Evolutionary conservation across 2,113 vertebrate species (phyloP).

Genomic region (Micromys minutus): DNA sequence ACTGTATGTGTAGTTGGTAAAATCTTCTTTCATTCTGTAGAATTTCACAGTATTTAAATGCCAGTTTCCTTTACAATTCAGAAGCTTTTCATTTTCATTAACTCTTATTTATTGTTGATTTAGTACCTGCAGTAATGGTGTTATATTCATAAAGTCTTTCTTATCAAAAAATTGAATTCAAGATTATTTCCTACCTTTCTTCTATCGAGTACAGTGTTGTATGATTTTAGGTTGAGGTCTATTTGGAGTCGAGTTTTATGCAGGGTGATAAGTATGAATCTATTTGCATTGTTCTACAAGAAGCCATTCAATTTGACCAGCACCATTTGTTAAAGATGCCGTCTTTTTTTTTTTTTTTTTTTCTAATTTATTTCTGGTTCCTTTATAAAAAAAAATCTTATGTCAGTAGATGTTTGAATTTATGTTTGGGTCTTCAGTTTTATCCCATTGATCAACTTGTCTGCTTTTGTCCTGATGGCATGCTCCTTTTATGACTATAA

Average conservation of each 20-base stretch:
- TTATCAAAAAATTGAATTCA: background rate
- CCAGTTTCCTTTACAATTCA: background rate
- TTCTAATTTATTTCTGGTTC: background rate
- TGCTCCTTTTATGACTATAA: background rate
- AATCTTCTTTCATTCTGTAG: background rate
- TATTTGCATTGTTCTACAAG: background rate
- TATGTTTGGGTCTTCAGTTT: background rate
- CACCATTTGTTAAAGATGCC: background rate
- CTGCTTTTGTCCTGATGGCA: background rate
- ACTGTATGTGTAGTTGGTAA: background rate
- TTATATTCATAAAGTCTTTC: background rate
- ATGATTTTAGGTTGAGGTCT: background rate
- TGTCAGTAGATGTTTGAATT: background rate
- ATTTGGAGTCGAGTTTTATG: background rate
- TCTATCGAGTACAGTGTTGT: background rate
- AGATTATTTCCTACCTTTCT: background rate
- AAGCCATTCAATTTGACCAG: background rate
- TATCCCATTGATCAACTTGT: background rate
- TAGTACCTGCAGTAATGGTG: background rate
- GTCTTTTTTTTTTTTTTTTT: background rate
- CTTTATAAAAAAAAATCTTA: background rate
- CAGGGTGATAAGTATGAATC: background rate
- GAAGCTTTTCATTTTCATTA: background rate
- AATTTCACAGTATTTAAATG: background rate
- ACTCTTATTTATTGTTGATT: background rate